Conservation (phyloP, 2,888 invertebrate genomes). For the Microctonus aethiopoides region DNA sequence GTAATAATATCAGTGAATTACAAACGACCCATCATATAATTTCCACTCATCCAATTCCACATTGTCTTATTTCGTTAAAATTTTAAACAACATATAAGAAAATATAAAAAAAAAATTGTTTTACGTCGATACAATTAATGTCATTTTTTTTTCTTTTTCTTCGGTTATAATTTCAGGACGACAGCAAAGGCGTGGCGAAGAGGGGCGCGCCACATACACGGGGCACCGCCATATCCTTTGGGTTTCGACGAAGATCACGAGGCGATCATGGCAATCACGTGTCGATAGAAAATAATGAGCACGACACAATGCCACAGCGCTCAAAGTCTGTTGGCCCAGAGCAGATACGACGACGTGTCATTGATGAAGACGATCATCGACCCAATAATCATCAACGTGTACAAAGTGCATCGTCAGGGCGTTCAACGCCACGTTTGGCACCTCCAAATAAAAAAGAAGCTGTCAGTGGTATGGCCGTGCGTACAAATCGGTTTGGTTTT, state of each 20-base stretch:
- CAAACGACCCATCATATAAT: neutral
- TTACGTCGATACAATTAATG: neutral
- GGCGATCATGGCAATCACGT: slow-evolving; percentile 50
- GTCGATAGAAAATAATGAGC: slow-evolving; percentile 46
- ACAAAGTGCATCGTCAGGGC: slow-evolving; percentile 68
- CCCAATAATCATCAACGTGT: slow-evolving; percentile 46
- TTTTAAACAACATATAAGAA: neutral
- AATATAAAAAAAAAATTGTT: neutral
- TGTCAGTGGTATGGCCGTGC: slow-evolving; percentile 70
- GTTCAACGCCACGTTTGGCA: slow-evolving; percentile 75
- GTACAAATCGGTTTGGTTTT: slow-evolving; percentile 83
- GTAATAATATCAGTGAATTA: neutral
- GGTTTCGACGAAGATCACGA: slow-evolving; percentile 77
- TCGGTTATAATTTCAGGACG: slow-evolving; percentile 68
- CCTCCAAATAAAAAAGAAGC: slow-evolving; percentile 79
- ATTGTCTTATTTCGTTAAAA: neutral
- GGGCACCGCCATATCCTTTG: slow-evolving; percentile 86
- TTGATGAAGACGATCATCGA: slow-evolving; percentile 57
- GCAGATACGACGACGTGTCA: slow-evolving; percentile 67
- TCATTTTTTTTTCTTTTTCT: neutral
- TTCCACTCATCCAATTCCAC: neutral
- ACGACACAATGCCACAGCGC: slow-evolving; percentile 64
- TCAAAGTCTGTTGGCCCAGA: slow-evolving; percentile 67
- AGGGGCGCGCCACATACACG: slow-evolving; percentile 71
- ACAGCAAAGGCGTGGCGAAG: slow-evolving; percentile 73